phyloP scores from a whole-genome alignment of 2,797 vertebrate species.

The Presbytis comata region DNA sequence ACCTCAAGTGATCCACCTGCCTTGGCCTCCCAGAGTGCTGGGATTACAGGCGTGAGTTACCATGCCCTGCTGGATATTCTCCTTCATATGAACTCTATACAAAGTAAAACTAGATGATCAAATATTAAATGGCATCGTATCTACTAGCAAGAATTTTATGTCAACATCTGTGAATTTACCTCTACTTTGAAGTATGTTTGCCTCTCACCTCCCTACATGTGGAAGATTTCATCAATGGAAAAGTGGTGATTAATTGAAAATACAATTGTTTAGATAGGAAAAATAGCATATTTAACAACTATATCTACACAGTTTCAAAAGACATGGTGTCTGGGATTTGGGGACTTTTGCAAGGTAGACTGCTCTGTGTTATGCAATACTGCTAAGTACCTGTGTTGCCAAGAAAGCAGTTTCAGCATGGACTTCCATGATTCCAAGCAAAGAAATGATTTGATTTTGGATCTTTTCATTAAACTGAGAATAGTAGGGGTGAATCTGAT shows the following conservation, averaged over 20 bases:
- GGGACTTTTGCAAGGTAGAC: neutral
- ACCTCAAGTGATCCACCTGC: too few relatives aligned
- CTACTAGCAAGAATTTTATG: neutral
- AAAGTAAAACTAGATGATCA: neutral
- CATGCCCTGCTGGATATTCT: neutral
- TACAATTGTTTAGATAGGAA: neutral
- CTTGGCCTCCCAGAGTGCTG: too few relatives aligned
- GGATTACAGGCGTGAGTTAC: too few relatives aligned
- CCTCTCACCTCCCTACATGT: neutral
- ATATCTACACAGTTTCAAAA: neutral
- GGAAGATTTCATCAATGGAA: neutral
- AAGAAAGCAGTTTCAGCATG: neutral
- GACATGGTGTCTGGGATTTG: neutral
- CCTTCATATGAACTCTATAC: neutral
- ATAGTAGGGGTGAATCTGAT: neutral
- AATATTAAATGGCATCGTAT: neutral
- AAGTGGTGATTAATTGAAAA: neutral
- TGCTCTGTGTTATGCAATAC: neutral
- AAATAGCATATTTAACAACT: neutral
- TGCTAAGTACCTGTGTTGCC: neutral
- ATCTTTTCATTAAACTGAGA: neutral
- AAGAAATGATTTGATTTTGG: neutral
- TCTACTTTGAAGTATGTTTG: neutral
- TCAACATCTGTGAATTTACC: neutral
- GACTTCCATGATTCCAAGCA: neutral